These are phyloP conservation scores for Neria commutata DNA, from an alignment of 2,888 invertebrate species.

Conservation along the genomic window DNA sequence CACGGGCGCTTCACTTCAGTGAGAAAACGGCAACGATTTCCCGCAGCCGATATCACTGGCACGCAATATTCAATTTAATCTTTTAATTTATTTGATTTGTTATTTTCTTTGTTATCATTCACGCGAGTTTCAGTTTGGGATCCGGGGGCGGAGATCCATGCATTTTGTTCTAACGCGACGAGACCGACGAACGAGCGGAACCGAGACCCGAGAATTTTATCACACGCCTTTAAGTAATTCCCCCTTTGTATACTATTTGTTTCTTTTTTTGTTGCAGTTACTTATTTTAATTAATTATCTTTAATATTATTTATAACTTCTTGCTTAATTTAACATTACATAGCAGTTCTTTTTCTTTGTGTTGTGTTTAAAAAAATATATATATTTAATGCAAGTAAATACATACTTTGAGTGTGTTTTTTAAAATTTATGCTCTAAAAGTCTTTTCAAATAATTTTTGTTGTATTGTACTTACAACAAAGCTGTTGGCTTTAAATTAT, in stretches of 20 bases:
- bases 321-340: constrained; percentile 12
- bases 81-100: background rate
- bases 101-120: background rate
- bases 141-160: constrained; percentile 60
- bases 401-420: constrained; percentile 12
- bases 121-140: constrained; percentile 41
- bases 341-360: constrained; percentile 15
- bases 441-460: constrained; percentile 25
- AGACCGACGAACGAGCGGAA: constrained; percentile 49
- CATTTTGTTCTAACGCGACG: constrained; percentile 55
- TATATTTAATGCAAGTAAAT: constrained; percentile 28
- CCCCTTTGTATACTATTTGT: constrained; percentile 38
- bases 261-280: constrained; percentile 24
- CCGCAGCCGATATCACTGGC: constrained; percentile 12
- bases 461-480: constrained; percentile 31
- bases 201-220: constrained; percentile 45
- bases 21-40: constrained; percentile 35
- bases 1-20: constrained; percentile 12
- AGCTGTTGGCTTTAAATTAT: constrained; percentile 5
- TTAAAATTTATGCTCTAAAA: constrained; percentile 19
- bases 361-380: no score
- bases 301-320: constrained; percentile 33
- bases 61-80: no score
- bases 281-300: constrained; percentile 20
- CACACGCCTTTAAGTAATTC: constrained; percentile 52